Evolutionary conservation across 2,113 vertebrate species (phyloP).

Genomic region (Microtus montanus): DNA sequence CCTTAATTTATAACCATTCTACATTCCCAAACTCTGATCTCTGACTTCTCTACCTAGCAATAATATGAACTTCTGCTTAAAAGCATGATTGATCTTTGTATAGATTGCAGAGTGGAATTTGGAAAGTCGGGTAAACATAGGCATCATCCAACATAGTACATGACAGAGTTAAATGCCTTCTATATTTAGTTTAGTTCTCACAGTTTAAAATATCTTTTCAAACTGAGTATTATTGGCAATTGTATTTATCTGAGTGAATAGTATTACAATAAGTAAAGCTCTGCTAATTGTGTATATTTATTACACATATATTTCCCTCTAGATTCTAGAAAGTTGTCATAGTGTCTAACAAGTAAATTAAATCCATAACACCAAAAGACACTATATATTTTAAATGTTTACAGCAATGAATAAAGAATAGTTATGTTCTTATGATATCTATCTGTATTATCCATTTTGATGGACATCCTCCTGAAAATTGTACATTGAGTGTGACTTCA

Average conservation of each 20-base stretch:
- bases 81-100: not conserved
- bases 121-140: slow-evolving; percentile 9
- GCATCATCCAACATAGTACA: not conserved
- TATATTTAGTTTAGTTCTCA: not conserved
- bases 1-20: not conserved
- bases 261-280: not conserved
- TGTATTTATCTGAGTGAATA: not conserved
- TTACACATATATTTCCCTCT: not conserved
- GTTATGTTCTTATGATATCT: not conserved
- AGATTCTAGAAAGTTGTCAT: not conserved
- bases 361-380: not conserved
- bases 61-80: not conserved
- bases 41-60: not conserved
- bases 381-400: not conserved
- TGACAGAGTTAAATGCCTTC: not conserved
- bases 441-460: not conserved
- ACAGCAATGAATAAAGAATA: not conserved
- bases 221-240: not conserved
- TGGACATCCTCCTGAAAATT: not conserved
- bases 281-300: not conserved
- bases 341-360: no score
- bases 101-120: not conserved
- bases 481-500: not conserved
- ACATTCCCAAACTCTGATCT: not conserved
- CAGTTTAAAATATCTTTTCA: not conserved